A percentile compares a stretch with the other conserved stretches of the same genome.
Evolutionary conservation across 2,113 vertebrate genomes (phyloP).

Genomic region (Callithrix jacchus): DNA sequence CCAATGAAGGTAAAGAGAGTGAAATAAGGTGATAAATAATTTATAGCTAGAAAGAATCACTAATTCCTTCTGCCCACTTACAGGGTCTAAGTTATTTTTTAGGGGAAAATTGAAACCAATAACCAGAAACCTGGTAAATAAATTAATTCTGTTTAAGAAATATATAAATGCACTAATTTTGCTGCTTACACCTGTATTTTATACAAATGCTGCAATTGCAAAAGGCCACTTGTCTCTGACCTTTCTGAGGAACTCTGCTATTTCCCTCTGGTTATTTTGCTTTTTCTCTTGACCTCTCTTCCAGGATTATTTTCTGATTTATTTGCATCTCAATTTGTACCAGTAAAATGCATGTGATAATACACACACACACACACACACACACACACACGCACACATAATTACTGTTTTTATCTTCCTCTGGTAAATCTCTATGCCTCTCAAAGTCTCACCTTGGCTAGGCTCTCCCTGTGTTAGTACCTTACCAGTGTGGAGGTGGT

Average conservation of each 20-base stretch:
- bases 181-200: constrained; percentile 54
- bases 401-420: neutral
- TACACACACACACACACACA: neutral
- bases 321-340: neutral
- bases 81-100: constrained; percentile 78
- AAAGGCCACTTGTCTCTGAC: neutral
- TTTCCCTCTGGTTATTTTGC: neutral
- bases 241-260: neutral
- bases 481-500: neutral
- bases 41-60: constrained; percentile 78
- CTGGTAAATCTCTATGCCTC: neutral
- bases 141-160: constrained; percentile 52
- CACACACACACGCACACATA: no score
- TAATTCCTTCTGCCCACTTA: constrained; percentile 69
- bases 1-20: constrained; percentile 78
- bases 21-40: constrained; percentile 83
- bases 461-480: neutral
- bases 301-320: neutral
- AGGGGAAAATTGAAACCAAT: constrained; percentile 74
- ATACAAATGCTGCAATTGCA: neutral
- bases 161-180: constrained; percentile 58
- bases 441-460: neutral
- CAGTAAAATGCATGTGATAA: neutral
- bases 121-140: constrained; percentile 70
- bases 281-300: neutral